Conservation (phyloP, 1,140 invertebrate genomes). For the Meloidogyne hapla region DNA sequence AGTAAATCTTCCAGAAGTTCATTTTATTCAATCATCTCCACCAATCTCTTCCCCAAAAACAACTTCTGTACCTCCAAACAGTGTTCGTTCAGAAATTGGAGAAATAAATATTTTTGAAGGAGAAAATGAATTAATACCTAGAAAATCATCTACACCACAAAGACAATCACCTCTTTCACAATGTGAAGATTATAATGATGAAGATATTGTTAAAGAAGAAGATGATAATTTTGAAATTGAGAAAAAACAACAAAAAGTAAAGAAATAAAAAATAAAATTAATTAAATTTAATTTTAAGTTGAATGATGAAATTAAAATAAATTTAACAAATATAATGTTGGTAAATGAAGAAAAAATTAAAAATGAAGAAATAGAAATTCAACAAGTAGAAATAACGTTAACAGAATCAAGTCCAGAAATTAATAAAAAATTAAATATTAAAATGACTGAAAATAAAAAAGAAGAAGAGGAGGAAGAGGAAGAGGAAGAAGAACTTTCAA, state of each 20-base stretch:
- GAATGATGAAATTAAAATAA: no score
- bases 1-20: conserved; percentile 16
- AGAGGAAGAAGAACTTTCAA: conserved; percentile 15
- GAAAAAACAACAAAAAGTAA: not conserved
- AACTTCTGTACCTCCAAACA: conserved; percentile 14
- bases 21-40: conserved; percentile 7
- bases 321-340: not conserved
- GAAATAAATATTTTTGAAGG: not conserved
- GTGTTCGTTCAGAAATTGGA: not conserved
- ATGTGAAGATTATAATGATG: not conserved
- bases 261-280: no score
- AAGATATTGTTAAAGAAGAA: not conserved
- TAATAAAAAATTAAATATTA: not conserved
- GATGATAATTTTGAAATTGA: not conserved
- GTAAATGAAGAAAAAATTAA: not conserved
- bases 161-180: not conserved
- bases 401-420: not conserved
- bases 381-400: conserved; percentile 3
- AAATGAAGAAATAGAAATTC: not conserved
- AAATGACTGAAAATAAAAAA: no score
- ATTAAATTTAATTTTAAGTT: no score
- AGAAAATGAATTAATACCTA: not conserved
- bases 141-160: not conserved
- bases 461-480: not conserved
- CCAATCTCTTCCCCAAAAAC: not conserved